Conservation (phyloP, 2,113 vertebrate genomes). For the Pseudopipra pipra region DNA sequence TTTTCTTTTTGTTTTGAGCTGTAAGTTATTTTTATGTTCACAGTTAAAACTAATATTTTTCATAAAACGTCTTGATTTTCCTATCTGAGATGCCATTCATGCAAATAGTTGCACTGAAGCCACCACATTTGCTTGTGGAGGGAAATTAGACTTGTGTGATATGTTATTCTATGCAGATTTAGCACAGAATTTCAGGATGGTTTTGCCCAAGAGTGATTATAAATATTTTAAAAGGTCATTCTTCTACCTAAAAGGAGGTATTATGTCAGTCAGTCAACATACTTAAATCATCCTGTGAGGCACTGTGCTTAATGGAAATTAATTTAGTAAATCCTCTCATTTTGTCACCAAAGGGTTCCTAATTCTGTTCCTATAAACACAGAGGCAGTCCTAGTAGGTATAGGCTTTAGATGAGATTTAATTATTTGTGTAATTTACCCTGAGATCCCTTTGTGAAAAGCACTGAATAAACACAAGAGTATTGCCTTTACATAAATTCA, state of each 20-base stretch:
- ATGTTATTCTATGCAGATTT: neutral
- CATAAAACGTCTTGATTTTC: neutral
- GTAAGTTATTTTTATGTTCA: neutral
- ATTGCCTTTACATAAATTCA: neutral
- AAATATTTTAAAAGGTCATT: constrained; percentile 46
- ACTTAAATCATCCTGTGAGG: neutral
- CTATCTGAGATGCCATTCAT: neutral
- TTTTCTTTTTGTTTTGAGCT: neutral
- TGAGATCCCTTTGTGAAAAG: neutral
- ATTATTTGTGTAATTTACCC: neutral
- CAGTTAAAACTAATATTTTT: neutral
- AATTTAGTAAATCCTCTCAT: constrained; percentile 19
- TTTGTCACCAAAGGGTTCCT: neutral
- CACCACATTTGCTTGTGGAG: neutral
- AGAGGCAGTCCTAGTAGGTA: neutral
- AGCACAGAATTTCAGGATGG: neutral
- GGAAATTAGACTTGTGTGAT: neutral
- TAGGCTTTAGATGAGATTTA: neutral
- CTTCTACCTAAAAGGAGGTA: neutral
- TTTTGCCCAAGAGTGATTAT: neutral
- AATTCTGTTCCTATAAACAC: neutral
- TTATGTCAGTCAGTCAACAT: neutral
- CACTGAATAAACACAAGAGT: neutral
- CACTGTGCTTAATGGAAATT: neutral
- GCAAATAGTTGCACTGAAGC: neutral